Evolutionary conservation across 1,140 invertebrate species (phyloP).

Genomic region (Matsumurasca onukii): DNA sequence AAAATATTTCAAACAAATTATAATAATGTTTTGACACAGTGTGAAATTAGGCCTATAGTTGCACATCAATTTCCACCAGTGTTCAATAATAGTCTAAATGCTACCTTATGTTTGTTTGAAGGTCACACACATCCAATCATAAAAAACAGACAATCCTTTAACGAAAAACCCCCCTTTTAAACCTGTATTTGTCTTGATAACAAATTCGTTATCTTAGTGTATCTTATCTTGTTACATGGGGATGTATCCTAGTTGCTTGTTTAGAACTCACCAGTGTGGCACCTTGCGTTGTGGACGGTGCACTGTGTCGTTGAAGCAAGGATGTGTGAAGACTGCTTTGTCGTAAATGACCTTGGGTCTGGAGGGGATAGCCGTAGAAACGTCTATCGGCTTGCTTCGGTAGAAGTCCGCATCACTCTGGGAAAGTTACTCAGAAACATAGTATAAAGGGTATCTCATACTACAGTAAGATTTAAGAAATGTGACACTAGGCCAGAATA

Average conservation of each 20-base stretch:
- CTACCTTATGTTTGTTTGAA: not conserved
- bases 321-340: not conserved
- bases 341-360: slow-evolving; percentile 9
- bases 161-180: too few species aligned
- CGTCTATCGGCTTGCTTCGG: slow-evolving; percentile 13
- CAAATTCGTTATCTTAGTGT: not conserved
- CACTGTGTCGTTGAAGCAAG: slow-evolving; percentile 21
- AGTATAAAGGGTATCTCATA: too few species aligned
- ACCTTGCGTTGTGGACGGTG: slow-evolving; percentile 11
- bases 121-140: too few species aligned
- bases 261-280: slow-evolving; percentile 15
- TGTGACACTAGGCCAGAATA: too few species aligned
- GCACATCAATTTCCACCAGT: too few species aligned
- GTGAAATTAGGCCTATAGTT: too few species aligned
- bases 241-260: not conserved
- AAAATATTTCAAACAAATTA: too few species aligned
- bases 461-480: too few species aligned
- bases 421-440: too few species aligned
- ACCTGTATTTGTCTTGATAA: too few species aligned
- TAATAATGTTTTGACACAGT: too few species aligned
- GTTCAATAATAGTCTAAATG: not conserved
- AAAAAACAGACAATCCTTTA: too few species aligned
- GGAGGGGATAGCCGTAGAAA: not conserved
- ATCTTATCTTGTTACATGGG: not conserved
- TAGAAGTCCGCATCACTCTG: slow-evolving; percentile 24